phyloP scores from a whole-genome alignment of 2,797 vertebrate genomes.

The Neosilurus hyrtlii region DNA sequence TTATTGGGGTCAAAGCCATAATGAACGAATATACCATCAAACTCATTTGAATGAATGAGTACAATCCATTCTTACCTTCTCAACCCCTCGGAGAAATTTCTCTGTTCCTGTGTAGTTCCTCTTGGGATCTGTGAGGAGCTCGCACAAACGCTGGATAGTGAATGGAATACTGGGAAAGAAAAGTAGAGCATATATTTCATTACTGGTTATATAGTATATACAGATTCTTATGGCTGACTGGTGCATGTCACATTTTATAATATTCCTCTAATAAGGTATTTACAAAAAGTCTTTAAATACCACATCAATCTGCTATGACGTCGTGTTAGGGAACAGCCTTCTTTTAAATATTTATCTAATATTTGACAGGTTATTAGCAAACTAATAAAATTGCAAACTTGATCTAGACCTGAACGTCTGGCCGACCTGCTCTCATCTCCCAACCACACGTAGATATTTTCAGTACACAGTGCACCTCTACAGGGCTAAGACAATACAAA shows the following conservation, averaged over 20 bases:
- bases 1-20: neutral
- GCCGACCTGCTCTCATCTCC: neutral
- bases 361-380: neutral
- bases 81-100: conserved; percentile 96
- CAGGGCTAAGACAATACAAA: neutral
- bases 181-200: neutral
- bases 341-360: neutral
- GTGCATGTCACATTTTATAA: too few species aligned
- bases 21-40: neutral
- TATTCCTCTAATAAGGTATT: too few species aligned
- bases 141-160: conserved; percentile 96
- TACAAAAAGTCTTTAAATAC: neutral
- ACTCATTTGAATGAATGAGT: neutral
- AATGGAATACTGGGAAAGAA: conserved; percentile 87
- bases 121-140: conserved; percentile 95
- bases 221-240: too few species aligned
- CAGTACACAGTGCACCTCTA: neutral
- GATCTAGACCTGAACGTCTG: neutral
- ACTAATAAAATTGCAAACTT: too few species aligned
- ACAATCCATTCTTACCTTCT: conserved; percentile 79
- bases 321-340: too few species aligned
- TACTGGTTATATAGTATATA: neutral
- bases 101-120: conserved; percentile 98
- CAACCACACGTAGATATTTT: too few species aligned
- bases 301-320: too few species aligned